Base-by-base conservation (phyloP, 2,797 vertebrate genomes). In the Mus spretus region DNA sequence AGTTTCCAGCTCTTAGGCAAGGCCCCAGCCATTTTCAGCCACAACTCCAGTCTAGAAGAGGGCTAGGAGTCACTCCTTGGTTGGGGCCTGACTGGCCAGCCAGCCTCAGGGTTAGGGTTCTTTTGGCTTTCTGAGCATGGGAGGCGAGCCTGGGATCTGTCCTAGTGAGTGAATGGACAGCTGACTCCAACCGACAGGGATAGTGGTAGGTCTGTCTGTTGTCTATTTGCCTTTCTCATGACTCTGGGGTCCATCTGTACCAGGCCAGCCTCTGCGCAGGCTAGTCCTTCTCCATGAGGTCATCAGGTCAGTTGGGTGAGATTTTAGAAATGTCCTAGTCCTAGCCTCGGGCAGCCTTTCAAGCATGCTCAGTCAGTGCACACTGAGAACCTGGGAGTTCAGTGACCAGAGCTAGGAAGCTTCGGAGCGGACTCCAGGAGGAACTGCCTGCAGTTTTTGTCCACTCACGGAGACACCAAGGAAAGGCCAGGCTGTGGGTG, bases 11-110 rank as follows among this genome's bases (percentile, higher is more conserved):
- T 92, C 81, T 13, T n/a, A 31, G 79, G 61, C 44, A 90, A 70
- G 67, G 47, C 61, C 34, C 47, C 28, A 17, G 28, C 37, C 28
- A 15, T 67, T 84, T 44, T 59, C 22, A 96, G 79, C 72, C 59
- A 67, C 44, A 40, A 65, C 67, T 93, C n/a, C 19, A 57, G 59
- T 17, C 22, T 78, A 63, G 84, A 86, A 94, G 84, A 81, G 63
- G 77, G 26, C 78, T 1, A 24, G 92, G 12, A 85, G 31, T 31
- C 88, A 47, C 31, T 63, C 74, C 93, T 91, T 70, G 47, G 40
- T 74, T 95, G 78, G 91, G 84, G 59, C 91, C 93, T 90, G 74
- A 86, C 31, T 78, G 87, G 95, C 89, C 61, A 86, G 90, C 78
- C 65, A 65, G 85, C 92, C 40, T 4, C 14, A 34, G 78, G 65